Base-by-base conservation (phyloP, 2,113 vertebrate species). In the Trinectes maculatus region DNA sequence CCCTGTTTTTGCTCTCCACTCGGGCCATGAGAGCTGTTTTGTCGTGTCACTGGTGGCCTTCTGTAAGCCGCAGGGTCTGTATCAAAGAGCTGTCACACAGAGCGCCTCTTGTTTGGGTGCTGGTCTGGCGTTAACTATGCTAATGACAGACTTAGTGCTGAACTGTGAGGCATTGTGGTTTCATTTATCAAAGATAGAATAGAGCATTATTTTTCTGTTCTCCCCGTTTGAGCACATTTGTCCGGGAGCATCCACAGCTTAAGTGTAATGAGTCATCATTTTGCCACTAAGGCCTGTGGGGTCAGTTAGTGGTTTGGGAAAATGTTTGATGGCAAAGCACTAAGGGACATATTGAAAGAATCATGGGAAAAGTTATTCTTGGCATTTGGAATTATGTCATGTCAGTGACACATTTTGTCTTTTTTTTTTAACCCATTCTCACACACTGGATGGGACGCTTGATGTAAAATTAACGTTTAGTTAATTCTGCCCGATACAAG, bases 91-190 rank as follows among this genome's bases (percentile, higher is more conserved):
- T 33, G 60, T 80, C 78, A 78, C 85, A 90, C 85, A 90, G 78
- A 84, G 82, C 43, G 31, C 3, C 89, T 84, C 83, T 88, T 89
- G 86, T 87, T 84, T 68, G 61, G 64, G 69, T 53, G 51, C 82
- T 83, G 85, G 80, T 77, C 77, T 64, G 62, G 64, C 71, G 86
- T 90, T 86, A 85, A 80, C 86, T 87, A 85, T 89, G 83, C 86
- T 88, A 89, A 89, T 87, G 84, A 67, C 37, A 22, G 53, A 79
- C 78, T 85, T 64, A 79, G 69, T 60, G 72, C 74, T 75, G 48
- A 74, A 86, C 82, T 79, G 71, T 68, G 74, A 56, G 73, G 60
- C 74, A 65, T 83, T 84, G 79, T 71, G 42, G 59, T 74, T 80
- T 58, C 66, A 56, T 77, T 53, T 79, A 60, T 52, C 43, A 36